Evolutionary conservation across 1,140 invertebrate genomes (phyloP), one percentile per base, ranked within the genome.

Genomic region (Lucilia sericata): DNA sequence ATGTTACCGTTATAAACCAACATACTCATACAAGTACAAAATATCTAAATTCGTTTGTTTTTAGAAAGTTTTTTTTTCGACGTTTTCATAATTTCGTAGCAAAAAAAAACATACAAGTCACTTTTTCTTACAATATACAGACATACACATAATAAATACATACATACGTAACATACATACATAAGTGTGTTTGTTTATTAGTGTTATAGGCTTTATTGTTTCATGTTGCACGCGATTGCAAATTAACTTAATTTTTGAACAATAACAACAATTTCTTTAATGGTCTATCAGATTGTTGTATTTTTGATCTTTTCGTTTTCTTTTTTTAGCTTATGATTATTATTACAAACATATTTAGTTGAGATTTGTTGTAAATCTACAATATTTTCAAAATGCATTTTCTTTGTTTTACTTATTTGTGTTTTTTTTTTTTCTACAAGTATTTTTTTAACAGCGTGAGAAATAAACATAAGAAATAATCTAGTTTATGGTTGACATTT

Each of bases 201-300:
- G 34, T 36, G 47, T 82, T 19, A 17, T 70, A 49, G 60, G 51
- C 65, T 47, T 83, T 74, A 47, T 83, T 74, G 25, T 80, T 80
- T 85, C 84, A 82, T 85, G 84, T 47, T 65, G 76, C 84, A 85
- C 84, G 84, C 84, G 76, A 85, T 82, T 74, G 51, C 36, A 85
- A 85, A 85, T 85, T 85, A 83, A 85, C 82, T 85, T 84, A 84
- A 85, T 42, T 78, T 30, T 81, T 42, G 19, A 51, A 76, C 81
- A 84, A 82, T 70, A 60, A 83, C 36, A 83, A 84, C 30, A 76
- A 76, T 65, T 80, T 49, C 9, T 49, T 49, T 80, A 80, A 80
- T 80, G 42, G 75, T 78, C 42, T 78, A 21, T 30, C 65, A 70
- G n/a, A 36, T 42, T 83, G n/a, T 12, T 47, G 7, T 36, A 1